Conservation (phyloP, 2,888 invertebrate species). For the Tetragonula carbonaria region DNA sequence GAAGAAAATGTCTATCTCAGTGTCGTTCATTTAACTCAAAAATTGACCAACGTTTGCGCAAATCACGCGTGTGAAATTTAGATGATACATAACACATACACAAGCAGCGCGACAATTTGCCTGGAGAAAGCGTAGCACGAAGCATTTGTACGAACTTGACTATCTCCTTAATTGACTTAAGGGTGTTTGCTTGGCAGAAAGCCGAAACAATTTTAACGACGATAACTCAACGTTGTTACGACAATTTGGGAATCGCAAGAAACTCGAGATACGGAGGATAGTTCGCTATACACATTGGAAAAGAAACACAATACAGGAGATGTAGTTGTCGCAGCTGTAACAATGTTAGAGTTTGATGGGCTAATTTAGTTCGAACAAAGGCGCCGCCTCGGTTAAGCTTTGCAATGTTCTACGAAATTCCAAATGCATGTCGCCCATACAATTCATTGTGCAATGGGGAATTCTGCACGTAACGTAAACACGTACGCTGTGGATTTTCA, state of each 20-base stretch:
- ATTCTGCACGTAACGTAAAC: too few relatives aligned
- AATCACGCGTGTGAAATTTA: background rate
- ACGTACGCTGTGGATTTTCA: too few relatives aligned
- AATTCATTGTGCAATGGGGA: background rate
- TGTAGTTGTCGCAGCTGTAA: conserved; percentile 43
- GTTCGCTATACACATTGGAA: conserved; percentile 3
- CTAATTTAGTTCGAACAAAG: conserved; percentile 69
- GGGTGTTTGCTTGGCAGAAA: conserved; percentile 16
- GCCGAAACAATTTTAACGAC: conserved; percentile 46
- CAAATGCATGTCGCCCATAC: background rate
- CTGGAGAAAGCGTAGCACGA: background rate
- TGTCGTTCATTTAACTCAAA: too few relatives aligned
- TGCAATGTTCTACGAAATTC: background rate
- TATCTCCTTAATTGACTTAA: conserved; percentile 45
- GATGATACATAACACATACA: too few relatives aligned
- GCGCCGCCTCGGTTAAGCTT: conserved; percentile 38
- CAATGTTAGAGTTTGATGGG: conserved; percentile 64
- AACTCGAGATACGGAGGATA: conserved; percentile 3
- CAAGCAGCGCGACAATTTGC: too few relatives aligned
- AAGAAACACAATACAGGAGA: background rate
- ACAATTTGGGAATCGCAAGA: conserved; percentile 38
- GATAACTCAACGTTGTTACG: conserved; percentile 48
- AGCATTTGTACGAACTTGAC: conserved; percentile 39
- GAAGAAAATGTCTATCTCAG: too few relatives aligned
- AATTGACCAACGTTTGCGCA: background rate